A percentile compares a stretch with the other conserved stretches of the same genome.
phyloP scores from a whole-genome alignment of 2,797 vertebrate species.

The Spondyliosoma cantharus region DNA sequence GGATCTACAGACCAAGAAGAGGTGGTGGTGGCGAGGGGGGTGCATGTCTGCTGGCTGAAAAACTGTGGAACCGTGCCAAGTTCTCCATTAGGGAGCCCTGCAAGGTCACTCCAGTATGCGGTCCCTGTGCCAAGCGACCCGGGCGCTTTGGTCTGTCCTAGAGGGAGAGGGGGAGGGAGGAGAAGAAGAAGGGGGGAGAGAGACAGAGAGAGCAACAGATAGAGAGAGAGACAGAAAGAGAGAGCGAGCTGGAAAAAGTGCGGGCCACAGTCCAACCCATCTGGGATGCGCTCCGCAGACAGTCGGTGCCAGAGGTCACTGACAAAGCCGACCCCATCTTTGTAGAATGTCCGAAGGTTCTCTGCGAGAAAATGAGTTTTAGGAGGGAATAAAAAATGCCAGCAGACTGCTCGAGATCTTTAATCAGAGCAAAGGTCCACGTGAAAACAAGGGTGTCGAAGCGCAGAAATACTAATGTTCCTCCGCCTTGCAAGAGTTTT shows the following conservation, averaged over 20 bases:
- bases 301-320: constrained; percentile 81
- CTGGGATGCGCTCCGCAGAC: constrained; percentile 80
- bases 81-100: constrained; percentile 83
- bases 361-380: constrained; percentile 79
- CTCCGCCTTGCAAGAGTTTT: constrained; percentile 51
- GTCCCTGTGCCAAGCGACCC: constrained; percentile 77
- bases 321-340: constrained; percentile 79
- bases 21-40: constrained; percentile 19
- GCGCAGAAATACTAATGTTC: constrained; percentile 74
- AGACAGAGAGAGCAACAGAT: constrained; percentile 67
- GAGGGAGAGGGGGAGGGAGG: constrained; percentile 30
- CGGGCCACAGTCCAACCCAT: constrained; percentile 81
- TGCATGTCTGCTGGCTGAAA: constrained; percentile 77
- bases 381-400: constrained; percentile 71
- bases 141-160: constrained; percentile 69
- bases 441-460: constrained; percentile 77
- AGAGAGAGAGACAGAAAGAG: constrained; percentile 48
- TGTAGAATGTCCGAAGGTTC: constrained; percentile 80
- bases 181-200: neutral
- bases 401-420: constrained; percentile 68
- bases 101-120: constrained; percentile 81
- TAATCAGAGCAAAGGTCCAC: constrained; percentile 81
- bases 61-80: constrained; percentile 82
- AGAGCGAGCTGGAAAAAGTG: constrained; percentile 48
- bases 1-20: constrained; percentile 65